Evolutionary conservation across 2,113 vertebrate species (phyloP).

Genomic region (Cacatua alba): DNA sequence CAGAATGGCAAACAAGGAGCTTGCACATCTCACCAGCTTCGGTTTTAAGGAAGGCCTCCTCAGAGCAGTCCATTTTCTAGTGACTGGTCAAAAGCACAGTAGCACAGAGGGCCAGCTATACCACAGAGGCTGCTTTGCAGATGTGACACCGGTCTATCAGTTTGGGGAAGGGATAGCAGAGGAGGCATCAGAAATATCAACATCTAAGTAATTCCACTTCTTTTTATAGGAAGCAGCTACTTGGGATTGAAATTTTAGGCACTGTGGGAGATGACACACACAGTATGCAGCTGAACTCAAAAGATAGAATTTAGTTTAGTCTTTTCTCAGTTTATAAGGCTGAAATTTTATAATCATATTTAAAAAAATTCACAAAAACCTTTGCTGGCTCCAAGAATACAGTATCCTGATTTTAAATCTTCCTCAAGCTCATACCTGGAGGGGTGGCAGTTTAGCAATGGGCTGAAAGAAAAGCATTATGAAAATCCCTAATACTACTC

Average conservation of each 20-base stretch:
- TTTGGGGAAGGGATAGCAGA: not conserved
- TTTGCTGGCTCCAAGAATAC: not conserved
- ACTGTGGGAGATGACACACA: not conserved
- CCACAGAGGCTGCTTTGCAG: not conserved
- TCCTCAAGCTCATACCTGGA: not conserved
- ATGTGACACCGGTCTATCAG: accelerated
- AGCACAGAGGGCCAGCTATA: not conserved
- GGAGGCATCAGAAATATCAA: not conserved
- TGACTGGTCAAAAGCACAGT: not conserved
- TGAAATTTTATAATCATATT: not conserved
- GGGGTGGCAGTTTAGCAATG: not conserved
- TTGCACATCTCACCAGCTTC: not conserved
- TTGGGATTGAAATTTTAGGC: not conserved
- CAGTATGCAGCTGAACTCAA: not conserved
- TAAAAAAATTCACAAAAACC: not conserved
- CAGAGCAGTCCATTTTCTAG: not conserved
- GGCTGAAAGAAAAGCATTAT: not conserved
- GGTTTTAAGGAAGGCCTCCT: not conserved
- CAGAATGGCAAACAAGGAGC: not conserved
- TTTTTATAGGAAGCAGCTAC: not conserved
- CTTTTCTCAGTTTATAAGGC: not conserved
- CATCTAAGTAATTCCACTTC: not conserved
- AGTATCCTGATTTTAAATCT: not conserved
- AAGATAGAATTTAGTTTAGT: not conserved
- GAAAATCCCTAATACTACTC: not conserved